Evolutionary conservation across 2,888 invertebrate genomes (phyloP).

Genomic region (Xanthorhoe designata): DNA sequence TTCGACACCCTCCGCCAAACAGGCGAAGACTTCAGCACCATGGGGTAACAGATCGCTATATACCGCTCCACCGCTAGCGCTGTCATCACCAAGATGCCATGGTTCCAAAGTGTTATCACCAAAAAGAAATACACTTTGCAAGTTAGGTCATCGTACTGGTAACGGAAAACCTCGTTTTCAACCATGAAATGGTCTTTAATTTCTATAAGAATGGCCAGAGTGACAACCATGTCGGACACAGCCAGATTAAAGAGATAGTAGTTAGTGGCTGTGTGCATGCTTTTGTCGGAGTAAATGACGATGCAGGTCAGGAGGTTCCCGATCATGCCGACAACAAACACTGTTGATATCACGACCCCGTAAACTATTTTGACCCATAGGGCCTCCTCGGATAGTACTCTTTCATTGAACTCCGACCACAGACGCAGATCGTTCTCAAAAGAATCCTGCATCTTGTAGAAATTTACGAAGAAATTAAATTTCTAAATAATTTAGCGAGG

Average conservation of each 20-base stretch:
- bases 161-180: conserved; percentile 46
- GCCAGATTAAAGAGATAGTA: conserved; percentile 74
- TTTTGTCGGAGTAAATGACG: conserved; percentile 69
- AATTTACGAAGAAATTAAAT: not conserved
- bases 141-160: conserved; percentile 49
- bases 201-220: conserved; percentile 64
- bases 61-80: conserved; percentile 66
- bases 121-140: conserved; percentile 64
- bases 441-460: conserved; percentile 17
- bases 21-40: conserved; percentile 54
- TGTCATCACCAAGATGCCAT: conserved; percentile 65
- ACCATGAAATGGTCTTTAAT: conserved; percentile 49
- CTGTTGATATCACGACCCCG: conserved; percentile 44
- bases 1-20: conserved; percentile 61
- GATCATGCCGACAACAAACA: conserved; percentile 59
- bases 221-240: conserved; percentile 68
- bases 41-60: conserved; percentile 63
- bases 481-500: not conserved
- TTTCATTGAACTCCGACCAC: conserved; percentile 55
- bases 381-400: conserved; percentile 45
- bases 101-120: conserved; percentile 61
- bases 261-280: conserved; percentile 75
- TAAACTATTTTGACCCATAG: conserved; percentile 46
- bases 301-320: conserved; percentile 75
- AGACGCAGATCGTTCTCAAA: conserved; percentile 42